These are phyloP conservation scores for Genyomyrus donnyi DNA, from an alignment of 2,113 vertebrate genomes.

Conservation along the genomic window DNA sequence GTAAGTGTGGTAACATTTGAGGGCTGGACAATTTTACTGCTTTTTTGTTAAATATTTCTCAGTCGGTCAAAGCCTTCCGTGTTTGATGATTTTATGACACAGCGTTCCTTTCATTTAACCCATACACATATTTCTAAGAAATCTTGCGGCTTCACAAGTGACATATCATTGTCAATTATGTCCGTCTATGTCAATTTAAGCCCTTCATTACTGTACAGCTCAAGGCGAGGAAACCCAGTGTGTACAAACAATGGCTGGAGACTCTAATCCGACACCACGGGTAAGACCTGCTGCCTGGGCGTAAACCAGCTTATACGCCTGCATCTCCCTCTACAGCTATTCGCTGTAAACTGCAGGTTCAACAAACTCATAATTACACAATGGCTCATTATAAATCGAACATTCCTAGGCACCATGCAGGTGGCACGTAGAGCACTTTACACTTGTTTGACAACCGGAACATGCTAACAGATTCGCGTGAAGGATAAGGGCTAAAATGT, in stretches of 20 bases:
- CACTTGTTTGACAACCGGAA: neutral
- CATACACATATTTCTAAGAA: neutral
- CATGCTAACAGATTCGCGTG: neutral
- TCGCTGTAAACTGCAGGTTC: neutral
- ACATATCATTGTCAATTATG: neutral
- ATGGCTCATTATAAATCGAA: neutral
- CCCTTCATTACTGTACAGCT: neutral
- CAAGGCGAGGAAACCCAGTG: neutral
- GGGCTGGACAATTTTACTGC: neutral
- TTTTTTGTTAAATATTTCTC: slow-evolving; percentile 9
- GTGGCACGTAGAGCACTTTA: neutral
- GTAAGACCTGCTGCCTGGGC: neutral
- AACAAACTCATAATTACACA: neutral
- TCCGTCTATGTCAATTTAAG: neutral
- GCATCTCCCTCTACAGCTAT: neutral
- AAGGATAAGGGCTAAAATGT: neutral
- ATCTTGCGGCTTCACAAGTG: neutral
- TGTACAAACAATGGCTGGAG: neutral
- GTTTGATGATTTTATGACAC: neutral
- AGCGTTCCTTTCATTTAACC: neutral
- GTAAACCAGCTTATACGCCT: neutral
- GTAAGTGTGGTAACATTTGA: neutral
- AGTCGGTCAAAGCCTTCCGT: too few relatives aligned
- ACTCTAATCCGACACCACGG: neutral
- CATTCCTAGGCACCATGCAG: neutral